Evolutionary conservation across 2,797 vertebrate genomes (phyloP).

Genomic region (Schizopygopsis malacanthus): DNA sequence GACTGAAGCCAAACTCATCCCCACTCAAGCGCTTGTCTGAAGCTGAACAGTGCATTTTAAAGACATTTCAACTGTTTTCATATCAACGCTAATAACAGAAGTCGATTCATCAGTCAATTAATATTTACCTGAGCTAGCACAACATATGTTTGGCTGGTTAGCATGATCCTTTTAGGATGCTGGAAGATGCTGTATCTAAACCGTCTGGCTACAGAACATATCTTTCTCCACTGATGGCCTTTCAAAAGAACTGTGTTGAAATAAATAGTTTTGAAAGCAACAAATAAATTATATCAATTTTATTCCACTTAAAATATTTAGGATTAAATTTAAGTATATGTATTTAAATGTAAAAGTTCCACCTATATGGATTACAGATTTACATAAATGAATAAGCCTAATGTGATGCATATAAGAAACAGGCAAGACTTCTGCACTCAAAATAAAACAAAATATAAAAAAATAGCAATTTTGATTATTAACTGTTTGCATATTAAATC

Average conservation of each 20-base stretch:
- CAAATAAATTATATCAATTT: background rate
- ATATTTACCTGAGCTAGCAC: background rate
- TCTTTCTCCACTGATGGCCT: background rate
- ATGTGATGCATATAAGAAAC: background rate
- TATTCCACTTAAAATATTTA: background rate
- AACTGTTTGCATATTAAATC: background rate
- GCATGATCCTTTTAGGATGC: background rate
- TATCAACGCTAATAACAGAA: background rate
- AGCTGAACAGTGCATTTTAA: background rate
- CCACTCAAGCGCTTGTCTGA: background rate
- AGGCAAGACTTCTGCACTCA: background rate
- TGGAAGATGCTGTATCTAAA: background rate
- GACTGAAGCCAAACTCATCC: background rate
- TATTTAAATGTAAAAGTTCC: too few relatives aligned
- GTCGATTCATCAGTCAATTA: background rate
- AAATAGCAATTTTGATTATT: background rate
- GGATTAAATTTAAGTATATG: background rate
- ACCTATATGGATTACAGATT: background rate
- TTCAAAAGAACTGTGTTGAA: background rate
- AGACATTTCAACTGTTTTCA: background rate
- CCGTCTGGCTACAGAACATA: background rate
- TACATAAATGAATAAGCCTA: background rate
- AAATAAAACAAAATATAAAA: background rate
- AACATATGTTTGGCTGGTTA: background rate
- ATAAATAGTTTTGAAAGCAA: background rate